Conservation (phyloP, 2,113 vertebrate genomes). For the Anhinga rufa region DNA sequence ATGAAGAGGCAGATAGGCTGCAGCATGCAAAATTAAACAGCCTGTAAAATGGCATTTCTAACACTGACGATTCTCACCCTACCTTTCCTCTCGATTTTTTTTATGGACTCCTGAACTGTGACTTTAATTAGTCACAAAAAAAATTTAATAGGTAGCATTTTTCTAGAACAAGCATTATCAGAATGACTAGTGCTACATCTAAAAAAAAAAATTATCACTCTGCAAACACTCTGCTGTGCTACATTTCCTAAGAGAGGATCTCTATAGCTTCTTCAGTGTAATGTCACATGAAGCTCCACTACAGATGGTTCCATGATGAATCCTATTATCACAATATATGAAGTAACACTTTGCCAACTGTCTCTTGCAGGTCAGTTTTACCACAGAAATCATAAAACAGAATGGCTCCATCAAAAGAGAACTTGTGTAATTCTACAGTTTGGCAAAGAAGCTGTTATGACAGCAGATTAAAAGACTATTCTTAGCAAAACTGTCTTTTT, state of each 20-base stretch:
- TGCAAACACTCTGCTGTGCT: not conserved
- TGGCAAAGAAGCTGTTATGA: not conserved
- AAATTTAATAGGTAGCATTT: not conserved
- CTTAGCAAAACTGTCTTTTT: constrained; percentile 21
- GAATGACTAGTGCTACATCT: not conserved
- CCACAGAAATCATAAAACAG: not conserved
- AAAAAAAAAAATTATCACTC: not conserved
- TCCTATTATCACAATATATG: not conserved
- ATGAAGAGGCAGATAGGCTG: not conserved
- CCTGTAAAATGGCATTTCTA: not conserved
- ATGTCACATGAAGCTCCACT: not conserved
- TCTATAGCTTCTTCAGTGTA: not conserved
- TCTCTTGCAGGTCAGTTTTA: constrained; percentile 1
- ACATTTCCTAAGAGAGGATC: not conserved
- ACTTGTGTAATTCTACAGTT: not conserved
- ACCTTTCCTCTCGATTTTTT: not conserved
- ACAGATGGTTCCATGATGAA: not conserved
- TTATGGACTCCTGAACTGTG: not conserved
- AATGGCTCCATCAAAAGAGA: not conserved
- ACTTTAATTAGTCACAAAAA: not conserved
- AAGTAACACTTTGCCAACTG: not conserved
- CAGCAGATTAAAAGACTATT: constrained; percentile 34
- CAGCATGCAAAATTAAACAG: not conserved
- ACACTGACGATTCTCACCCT: not conserved
- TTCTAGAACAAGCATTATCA: not conserved